phyloP scores from a whole-genome alignment of 2,888 invertebrate species.

The Euspilapteryx auroguttella region DNA sequence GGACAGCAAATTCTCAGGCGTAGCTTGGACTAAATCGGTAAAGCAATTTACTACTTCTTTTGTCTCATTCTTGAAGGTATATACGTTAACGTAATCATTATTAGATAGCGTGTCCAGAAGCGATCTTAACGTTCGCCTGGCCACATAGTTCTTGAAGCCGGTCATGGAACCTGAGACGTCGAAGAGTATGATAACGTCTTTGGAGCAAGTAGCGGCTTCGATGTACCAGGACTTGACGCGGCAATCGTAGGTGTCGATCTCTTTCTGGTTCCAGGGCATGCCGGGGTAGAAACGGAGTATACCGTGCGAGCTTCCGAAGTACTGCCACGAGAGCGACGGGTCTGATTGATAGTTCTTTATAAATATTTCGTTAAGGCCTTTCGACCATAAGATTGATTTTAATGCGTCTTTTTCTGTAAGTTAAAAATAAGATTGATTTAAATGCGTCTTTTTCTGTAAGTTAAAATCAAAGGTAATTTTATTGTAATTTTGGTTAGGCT shows the following conservation, averaged over 20 bases:
- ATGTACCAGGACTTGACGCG: conserved; percentile 94
- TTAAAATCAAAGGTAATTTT: conserved; percentile 56
- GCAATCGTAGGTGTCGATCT: conserved; percentile 85
- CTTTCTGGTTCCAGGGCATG: conserved; percentile 64
- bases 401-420: conserved; percentile 34
- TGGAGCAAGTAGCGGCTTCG: conserved; percentile 96
- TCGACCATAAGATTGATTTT: conserved; percentile 82
- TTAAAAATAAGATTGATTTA: conserved; percentile 56
- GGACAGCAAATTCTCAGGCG: conserved; percentile 77
- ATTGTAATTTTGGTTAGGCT: conserved; percentile 24
- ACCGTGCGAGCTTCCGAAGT: conserved; percentile 93
- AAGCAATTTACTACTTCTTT: conserved; percentile 84
- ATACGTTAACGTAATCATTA: conserved; percentile 96
- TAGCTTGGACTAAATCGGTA: conserved; percentile 83
- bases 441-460: conserved; percentile 34
- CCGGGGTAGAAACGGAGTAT: conserved; percentile 92
- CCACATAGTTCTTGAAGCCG: conserved; percentile 75
- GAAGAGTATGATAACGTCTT: conserved; percentile 93
- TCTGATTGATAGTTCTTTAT: conserved; percentile 83
- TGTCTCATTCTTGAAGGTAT: conserved; percentile 75
- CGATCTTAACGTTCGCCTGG: conserved; percentile 82
- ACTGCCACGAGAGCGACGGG: conserved; percentile 94
- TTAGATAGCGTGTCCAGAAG: conserved; percentile 95
- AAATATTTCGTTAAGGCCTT: conserved; percentile 81
- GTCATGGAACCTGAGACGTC: conserved; percentile 98